Conservation (phyloP, 2,113 vertebrate species). For the Toxotes chatareus region DNA sequence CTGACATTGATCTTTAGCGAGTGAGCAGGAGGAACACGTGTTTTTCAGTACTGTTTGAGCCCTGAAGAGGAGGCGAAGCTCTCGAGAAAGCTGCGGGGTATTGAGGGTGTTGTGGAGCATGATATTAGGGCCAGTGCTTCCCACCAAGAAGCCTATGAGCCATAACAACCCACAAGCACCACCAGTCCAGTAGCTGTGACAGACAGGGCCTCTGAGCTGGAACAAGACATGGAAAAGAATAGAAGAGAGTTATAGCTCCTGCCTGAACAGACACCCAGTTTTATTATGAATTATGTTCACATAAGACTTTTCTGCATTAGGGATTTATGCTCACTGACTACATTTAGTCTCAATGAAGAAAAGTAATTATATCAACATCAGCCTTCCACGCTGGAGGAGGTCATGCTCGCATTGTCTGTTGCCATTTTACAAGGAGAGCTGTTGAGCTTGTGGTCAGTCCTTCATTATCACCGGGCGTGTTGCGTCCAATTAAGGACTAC, state of each 20-base stretch:
- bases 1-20: constrained; percentile 53
- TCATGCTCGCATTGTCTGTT: background rate
- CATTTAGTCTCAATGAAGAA: background rate
- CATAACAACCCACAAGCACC: constrained; percentile 43
- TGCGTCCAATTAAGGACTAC: background rate
- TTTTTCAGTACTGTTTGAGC: constrained; percentile 12
- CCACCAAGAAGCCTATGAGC: constrained; percentile 45
- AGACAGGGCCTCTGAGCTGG: constrained; percentile 46
- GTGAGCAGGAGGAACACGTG: constrained; percentile 43
- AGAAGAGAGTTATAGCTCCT: constrained; percentile 14
- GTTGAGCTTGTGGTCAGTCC: background rate
- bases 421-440: background rate
- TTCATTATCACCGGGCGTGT: background rate
- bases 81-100: constrained; percentile 44
- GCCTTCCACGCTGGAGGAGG: background rate
- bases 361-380: background rate
- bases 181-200: constrained; percentile 42
- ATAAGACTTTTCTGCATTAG: background rate
- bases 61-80: constrained; percentile 33
- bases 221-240: constrained; percentile 21
- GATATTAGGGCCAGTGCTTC: constrained; percentile 69
- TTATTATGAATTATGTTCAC: constrained; percentile 19
- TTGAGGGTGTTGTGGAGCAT: constrained; percentile 70
- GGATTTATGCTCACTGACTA: background rate
- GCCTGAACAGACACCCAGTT: constrained; percentile 17